phyloP scores from a whole-genome alignment of 2,888 invertebrate genomes.

The Antitype chi region DNA sequence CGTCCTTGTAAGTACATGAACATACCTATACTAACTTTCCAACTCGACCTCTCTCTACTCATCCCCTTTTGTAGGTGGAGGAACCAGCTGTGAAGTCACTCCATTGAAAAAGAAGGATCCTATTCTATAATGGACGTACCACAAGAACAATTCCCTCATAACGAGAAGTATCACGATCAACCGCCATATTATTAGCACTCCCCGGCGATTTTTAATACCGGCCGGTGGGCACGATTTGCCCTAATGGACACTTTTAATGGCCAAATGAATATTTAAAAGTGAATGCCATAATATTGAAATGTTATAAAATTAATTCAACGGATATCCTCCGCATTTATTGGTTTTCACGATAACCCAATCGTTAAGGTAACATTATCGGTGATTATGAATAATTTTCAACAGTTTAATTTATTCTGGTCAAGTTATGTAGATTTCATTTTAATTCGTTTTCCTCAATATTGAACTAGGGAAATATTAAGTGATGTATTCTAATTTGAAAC shows the following conservation, averaged over 20 bases:
- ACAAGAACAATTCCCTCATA: conserved; percentile 36
- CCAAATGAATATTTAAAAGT: conserved; percentile 85
- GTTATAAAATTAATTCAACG: conserved; percentile 81
- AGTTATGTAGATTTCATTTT: conserved; percentile 22
- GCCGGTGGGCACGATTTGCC: conserved; percentile 74
- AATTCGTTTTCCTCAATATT: conserved; percentile 4
- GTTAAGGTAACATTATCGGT: conserved; percentile 67
- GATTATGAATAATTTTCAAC: conserved; percentile 68
- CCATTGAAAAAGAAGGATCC: not conserved
- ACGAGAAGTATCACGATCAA: conserved; percentile 56
- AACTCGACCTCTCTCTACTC: not conserved
- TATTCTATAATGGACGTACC: not conserved
- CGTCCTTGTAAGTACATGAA: too few species aligned
- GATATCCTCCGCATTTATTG: conserved; percentile 69
- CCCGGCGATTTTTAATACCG: conserved; percentile 77
- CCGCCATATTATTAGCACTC: conserved; percentile 64
- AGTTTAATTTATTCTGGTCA: conserved; percentile 48
- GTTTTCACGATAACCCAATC: conserved; percentile 69
- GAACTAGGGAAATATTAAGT: not conserved
- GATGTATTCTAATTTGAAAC: not conserved
- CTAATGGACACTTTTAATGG: conserved; percentile 85
- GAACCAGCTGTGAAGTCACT: not conserved
- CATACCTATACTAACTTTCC: too few species aligned
- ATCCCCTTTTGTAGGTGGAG: not conserved
- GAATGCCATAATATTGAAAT: conserved; percentile 81